Conservation (phyloP, 2,888 invertebrate species). For the Hylaea fasciaria region DNA sequence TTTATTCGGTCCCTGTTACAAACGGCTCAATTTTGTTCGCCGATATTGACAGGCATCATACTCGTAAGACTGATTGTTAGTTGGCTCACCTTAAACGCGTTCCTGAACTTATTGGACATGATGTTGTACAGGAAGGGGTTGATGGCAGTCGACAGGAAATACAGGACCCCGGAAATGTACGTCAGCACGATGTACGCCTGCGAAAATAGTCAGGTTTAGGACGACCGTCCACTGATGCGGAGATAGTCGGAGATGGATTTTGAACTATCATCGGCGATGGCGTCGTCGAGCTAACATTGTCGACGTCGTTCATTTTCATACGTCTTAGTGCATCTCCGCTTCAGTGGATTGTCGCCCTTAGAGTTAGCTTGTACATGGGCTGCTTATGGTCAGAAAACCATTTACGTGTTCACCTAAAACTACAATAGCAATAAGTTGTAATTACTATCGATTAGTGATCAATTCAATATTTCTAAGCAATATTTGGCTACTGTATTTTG, state of each 20-base stretch:
- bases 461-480: background rate
- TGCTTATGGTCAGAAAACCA: no score
- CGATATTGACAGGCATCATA: no score
- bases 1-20: no score
- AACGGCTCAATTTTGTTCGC: no score
- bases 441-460: background rate
- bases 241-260: background rate
- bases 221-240: background rate
- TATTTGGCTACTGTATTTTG: background rate
- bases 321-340: no score
- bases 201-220: conserved; percentile 26
- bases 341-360: no score
- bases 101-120: conserved; percentile 98
- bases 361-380: no score
- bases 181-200: conserved; percentile 89
- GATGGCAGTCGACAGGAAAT: conserved; percentile 96
- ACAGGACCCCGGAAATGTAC: conserved; percentile 94
- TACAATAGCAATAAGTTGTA: no score
- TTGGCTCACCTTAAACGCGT: conserved; percentile 93
- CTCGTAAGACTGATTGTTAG: background rate
- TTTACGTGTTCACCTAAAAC: no score
- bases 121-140: conserved; percentile 97
- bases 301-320: no score
- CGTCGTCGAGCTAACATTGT: no score
- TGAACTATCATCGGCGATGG: no score